These are phyloP conservation scores for Dipodomys spectabilis DNA, from an alignment of 2,113 vertebrate genomes.

Conservation along the genomic window DNA sequence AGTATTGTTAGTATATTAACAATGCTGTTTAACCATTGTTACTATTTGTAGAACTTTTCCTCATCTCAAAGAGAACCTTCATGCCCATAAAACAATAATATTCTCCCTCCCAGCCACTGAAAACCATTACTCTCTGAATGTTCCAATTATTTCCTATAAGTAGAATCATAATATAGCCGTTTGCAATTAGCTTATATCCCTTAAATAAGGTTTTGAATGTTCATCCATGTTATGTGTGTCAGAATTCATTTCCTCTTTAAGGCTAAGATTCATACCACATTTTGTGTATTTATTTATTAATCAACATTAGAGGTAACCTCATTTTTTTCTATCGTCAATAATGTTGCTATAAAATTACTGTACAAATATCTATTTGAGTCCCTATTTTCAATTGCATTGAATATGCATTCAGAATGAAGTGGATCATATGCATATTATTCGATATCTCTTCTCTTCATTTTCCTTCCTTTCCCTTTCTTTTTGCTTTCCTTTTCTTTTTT, in stretches of 20 bases:
- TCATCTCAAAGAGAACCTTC: not conserved
- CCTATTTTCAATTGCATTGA: not conserved
- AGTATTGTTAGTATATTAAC: not conserved
- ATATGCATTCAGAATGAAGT: not conserved
- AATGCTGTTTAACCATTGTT: not conserved
- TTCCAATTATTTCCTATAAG: not conserved
- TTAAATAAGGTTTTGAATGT: not conserved
- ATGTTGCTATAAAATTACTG: not conserved
- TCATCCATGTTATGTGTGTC: not conserved
- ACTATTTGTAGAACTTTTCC: constrained; percentile 28
- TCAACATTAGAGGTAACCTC: not conserved
- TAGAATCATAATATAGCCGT: not conserved
- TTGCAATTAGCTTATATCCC: not conserved
- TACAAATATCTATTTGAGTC: not conserved
- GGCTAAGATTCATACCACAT: not conserved
- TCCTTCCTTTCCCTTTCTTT: not conserved
- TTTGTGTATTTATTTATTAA: not conserved
- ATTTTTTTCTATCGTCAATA: not conserved
- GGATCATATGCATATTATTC: not conserved
- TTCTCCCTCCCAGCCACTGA: not conserved
- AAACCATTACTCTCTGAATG: not conserved
- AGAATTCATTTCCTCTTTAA: not conserved
- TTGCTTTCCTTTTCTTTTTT: too few relatives aligned
- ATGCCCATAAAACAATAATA: constrained; percentile 1
- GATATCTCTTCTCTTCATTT: not conserved